These are phyloP conservation scores for Puma concolor DNA, from an alignment of 2,113 vertebrate species.

Conservation along the genomic window DNA sequence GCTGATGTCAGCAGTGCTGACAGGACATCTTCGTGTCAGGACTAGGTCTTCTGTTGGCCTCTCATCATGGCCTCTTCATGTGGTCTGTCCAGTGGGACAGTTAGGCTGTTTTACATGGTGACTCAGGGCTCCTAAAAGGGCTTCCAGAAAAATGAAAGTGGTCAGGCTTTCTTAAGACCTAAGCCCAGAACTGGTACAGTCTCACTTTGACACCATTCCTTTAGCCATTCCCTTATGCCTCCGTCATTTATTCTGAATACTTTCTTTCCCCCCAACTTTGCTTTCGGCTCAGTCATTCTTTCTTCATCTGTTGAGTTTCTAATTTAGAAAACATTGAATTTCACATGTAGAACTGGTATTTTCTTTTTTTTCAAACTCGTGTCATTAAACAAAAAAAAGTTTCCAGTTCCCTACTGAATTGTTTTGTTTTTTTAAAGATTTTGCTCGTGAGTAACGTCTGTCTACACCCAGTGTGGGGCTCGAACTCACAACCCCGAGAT, in stretches of 20 bases:
- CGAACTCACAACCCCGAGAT: neutral
- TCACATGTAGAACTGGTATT: neutral
- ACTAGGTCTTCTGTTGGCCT: neutral
- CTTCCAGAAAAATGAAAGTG: neutral
- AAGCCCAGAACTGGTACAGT: neutral
- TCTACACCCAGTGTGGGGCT: neutral
- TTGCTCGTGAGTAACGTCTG: neutral
- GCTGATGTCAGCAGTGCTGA: neutral
- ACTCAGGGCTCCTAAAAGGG: neutral
- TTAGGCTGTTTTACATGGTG: neutral
- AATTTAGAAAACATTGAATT: neutral
- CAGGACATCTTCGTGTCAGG: neutral
- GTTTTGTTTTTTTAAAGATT: neutral
- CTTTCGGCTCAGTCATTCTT: neutral
- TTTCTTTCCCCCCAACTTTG: neutral
- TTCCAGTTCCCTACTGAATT: neutral
- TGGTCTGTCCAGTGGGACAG: neutral
- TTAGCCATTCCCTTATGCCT: neutral
- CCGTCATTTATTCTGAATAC: neutral
- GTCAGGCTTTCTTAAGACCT: neutral
- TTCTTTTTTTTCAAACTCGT: neutral
- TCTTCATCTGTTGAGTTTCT: neutral
- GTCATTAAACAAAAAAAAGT: neutral
- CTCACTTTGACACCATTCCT: neutral
- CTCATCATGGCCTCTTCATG: neutral